phyloP scores from a whole-genome alignment of 1,140 invertebrate species.

The Ectropis grisescens region DNA sequence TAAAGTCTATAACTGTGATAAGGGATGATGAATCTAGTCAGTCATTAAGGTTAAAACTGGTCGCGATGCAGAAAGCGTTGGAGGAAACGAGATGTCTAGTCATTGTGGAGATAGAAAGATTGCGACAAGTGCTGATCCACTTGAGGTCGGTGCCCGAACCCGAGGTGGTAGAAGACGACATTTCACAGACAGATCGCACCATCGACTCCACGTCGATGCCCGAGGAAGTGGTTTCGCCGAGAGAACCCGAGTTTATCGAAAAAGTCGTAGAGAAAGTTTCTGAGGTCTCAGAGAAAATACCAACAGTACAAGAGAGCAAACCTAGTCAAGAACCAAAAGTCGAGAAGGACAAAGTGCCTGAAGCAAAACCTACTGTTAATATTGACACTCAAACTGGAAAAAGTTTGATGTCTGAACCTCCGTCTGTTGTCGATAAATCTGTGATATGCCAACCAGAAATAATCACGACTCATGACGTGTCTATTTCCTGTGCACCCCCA shows the following conservation, averaged over 20 bases:
- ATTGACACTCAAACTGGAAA: slow-evolving; percentile 73
- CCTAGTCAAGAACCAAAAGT: slow-evolving; percentile 8
- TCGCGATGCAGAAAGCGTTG: slow-evolving; percentile 68
- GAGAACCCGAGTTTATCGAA: slow-evolving; percentile 18
- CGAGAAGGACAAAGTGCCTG: slow-evolving; percentile 6
- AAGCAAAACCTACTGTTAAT: slow-evolving; percentile 24
- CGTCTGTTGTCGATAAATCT: slow-evolving; percentile 46
- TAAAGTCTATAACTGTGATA: slow-evolving; percentile 71
- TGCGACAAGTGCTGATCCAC: slow-evolving; percentile 56
- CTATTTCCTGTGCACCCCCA: slow-evolving; percentile 64
- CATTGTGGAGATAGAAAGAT: slow-evolving; percentile 69
- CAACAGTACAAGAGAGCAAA: slow-evolving; percentile 16
- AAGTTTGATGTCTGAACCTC: slow-evolving; percentile 58
- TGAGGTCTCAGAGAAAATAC: slow-evolving; percentile 4
- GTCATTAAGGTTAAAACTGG: slow-evolving; percentile 71
- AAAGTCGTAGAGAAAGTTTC: slow-evolving; percentile 8
- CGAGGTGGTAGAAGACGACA: slow-evolving; percentile 55
- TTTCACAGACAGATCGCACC: slow-evolving; percentile 71
- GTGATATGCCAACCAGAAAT: slow-evolving; percentile 49
- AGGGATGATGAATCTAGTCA: slow-evolving; percentile 70
- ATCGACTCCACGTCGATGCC: slow-evolving; percentile 75
- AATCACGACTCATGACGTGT: slow-evolving; percentile 49
- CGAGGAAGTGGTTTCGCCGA: slow-evolving; percentile 67
- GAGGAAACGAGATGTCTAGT: slow-evolving; percentile 71
- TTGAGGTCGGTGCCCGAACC: slow-evolving; percentile 39